These are phyloP conservation scores for Danio rerio DNA, from an alignment of 2,113 vertebrate genomes.

Conservation along the genomic window GRCz12tu NC_133194.1:40100001-40100500, in stretches of 20 bases:
- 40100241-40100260: slow-evolving; percentile 96
- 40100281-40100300: slow-evolving; percentile 95
- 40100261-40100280: slow-evolving; percentile 97
- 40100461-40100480: slow-evolving; percentile 94
- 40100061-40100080: neutral
- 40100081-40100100: slow-evolving; percentile 94
- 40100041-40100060: neutral
- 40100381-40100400: too few relatives aligned
- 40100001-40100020: neutral
- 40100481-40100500: slow-evolving; percentile 98
- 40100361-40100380: neutral
- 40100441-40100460: slow-evolving; percentile 91
- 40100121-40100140: slow-evolving; percentile 95
- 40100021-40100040: too few relatives aligned
- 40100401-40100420: neutral
- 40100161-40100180: slow-evolving; percentile 3
- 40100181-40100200: neutral
- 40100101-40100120: slow-evolving; percentile 91
- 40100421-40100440: neutral
- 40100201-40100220: neutral
- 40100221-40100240: slow-evolving; percentile 78
- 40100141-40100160: slow-evolving; percentile 85
- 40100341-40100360: slow-evolving; percentile 65
- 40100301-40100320: slow-evolving; percentile 98
- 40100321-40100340: slow-evolving; percentile 99